Evolutionary conservation across 2,888 invertebrate genomes (phyloP).

Genomic region (Acanthacorydalis orientalis): DNA sequence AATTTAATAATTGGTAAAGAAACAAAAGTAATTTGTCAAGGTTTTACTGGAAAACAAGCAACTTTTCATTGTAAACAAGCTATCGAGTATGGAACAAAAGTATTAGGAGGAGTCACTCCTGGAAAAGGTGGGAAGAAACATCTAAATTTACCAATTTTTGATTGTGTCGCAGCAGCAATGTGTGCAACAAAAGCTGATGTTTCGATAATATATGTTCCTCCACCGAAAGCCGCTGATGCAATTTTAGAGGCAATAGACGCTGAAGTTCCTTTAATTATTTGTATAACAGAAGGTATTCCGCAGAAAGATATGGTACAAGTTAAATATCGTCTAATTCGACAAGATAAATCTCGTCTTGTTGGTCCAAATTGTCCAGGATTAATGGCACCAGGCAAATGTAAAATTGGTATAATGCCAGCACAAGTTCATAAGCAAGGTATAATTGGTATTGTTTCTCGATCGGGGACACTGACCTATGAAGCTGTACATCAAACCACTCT

Average conservation of each 20-base stretch:
- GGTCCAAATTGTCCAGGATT: constrained; percentile 79
- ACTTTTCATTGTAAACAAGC: constrained; percentile 52
- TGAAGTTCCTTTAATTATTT: constrained; percentile 58
- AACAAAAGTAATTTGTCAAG: constrained; percentile 63
- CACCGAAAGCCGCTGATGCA: constrained; percentile 49
- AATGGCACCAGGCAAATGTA: constrained; percentile 58
- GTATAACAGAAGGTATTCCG: constrained; percentile 63
- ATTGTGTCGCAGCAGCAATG: constrained; percentile 47
- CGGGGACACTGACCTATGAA: constrained; percentile 61
- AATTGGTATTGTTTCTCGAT: constrained; percentile 57
- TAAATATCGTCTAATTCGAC: constrained; percentile 40
- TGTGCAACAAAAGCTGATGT: constrained; percentile 50
- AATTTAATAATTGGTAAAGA: constrained; percentile 20
- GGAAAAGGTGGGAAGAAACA: constrained; percentile 72
- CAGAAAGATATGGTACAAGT: constrained; percentile 73
- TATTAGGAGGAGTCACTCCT: constrained; percentile 66
- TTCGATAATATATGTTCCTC: constrained; percentile 64
- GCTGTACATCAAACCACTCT: constrained; percentile 56
- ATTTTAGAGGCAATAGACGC: constrained; percentile 59
- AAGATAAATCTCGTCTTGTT: constrained; percentile 54
- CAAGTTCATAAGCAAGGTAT: constrained; percentile 56
- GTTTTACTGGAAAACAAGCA: constrained; percentile 65
- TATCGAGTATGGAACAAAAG: constrained; percentile 61
- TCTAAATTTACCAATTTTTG: constrained; percentile 43
- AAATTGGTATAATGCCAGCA: constrained; percentile 78